phyloP scores from a whole-genome alignment of 2,888 invertebrate genomes.

The Graphium colonna region DNA sequence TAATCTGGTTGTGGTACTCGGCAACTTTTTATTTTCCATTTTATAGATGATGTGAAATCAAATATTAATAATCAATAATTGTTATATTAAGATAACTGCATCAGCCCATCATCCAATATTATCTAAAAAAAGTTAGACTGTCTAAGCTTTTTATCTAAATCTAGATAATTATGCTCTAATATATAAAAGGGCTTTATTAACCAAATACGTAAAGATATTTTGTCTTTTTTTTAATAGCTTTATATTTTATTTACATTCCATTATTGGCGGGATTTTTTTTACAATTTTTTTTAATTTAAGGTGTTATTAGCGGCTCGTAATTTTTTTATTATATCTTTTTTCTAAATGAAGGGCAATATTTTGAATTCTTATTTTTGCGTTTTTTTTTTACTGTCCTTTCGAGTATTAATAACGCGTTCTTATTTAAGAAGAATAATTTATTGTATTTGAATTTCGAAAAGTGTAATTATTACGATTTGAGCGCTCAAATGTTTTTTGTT shows the following conservation, averaged over 20 bases:
- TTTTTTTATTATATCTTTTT: constrained; percentile 3
- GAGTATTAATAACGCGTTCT: not conserved
- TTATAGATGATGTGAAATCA: too few relatives aligned
- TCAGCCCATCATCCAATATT: not conserved
- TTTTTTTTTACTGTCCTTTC: not conserved
- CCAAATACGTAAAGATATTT: not conserved
- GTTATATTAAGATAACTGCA: too few relatives aligned
- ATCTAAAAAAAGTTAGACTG: not conserved
- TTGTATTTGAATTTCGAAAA: constrained; percentile 1
- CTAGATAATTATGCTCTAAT: not conserved
- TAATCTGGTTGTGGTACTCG: too few relatives aligned
- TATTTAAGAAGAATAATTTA: not conserved
- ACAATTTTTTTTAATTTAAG: not conserved
- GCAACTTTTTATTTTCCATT: too few relatives aligned
- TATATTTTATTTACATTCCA: constrained; percentile 13
- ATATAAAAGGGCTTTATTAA: not conserved
- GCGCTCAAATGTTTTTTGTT: constrained; percentile 13
- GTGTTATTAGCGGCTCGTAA: not conserved
- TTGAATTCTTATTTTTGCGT: not conserved
- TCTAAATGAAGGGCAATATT: too few relatives aligned
- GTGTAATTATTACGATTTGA: not conserved
- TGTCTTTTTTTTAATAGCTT: not conserved
- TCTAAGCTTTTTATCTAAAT: not conserved
- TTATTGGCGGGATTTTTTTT: not conserved
- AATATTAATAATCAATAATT: too few relatives aligned